A percentile compares a stretch with the other conserved stretches of the same genome.
Evolutionary conservation across 2,797 vertebrate genomes (phyloP).

Genomic region (Leucoraja ocellata): DNA sequence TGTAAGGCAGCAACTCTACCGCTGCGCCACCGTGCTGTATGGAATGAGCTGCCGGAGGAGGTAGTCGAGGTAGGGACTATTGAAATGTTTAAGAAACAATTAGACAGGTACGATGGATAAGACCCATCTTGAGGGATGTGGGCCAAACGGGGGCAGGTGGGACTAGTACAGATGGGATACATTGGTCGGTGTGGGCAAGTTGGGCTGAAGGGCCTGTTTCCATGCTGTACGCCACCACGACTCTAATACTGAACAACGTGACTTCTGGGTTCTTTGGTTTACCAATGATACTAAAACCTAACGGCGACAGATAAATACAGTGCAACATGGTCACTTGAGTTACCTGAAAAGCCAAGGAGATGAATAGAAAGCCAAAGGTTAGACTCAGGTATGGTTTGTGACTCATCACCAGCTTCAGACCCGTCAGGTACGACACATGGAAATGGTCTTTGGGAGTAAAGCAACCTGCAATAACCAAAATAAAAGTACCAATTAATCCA

Average conservation of each 20-base stretch:
- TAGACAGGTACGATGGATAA: too few species aligned
- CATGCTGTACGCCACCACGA: too few species aligned
- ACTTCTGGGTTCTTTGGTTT: not conserved
- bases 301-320: not conserved
- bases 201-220: too few species aligned
- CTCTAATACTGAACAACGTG: not conserved
- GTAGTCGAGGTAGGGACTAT: too few species aligned
- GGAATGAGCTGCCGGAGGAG: too few species aligned
- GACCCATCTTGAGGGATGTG: too few species aligned
- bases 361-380: slow-evolving; percentile 59
- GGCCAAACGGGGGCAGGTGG: too few species aligned
- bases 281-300: not conserved
- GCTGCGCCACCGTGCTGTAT: too few species aligned
- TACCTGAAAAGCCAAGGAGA: slow-evolving; percentile 62
- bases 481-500: not conserved
- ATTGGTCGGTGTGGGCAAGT: too few species aligned
- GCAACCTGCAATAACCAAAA: not conserved
- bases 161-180: too few species aligned
- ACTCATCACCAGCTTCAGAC: slow-evolving; percentile 51
- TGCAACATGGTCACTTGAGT: not conserved
- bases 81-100: too few species aligned
- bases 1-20: too few species aligned
- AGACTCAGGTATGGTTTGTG: slow-evolving; percentile 56
- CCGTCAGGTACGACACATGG: slow-evolving; percentile 47
- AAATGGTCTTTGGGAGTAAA: not conserved